Conservation (phyloP, 1,140 invertebrate genomes). For the Acyrthosiphon pisum region DNA sequence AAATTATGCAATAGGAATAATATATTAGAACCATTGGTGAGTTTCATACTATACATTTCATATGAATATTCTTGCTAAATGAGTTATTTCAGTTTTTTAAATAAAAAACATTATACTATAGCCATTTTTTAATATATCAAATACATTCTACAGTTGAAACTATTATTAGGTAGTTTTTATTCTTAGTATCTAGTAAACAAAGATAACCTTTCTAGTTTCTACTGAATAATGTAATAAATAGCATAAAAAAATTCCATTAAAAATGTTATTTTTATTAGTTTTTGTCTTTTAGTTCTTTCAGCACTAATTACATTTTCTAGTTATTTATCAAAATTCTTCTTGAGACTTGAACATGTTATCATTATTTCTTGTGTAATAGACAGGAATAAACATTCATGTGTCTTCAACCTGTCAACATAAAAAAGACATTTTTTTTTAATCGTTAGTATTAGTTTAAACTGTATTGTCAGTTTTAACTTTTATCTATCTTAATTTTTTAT, state of each 20-base stretch:
- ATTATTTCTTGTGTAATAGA: neutral
- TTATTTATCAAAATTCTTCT: neutral
- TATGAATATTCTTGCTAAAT: neutral
- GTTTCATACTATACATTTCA: neutral
- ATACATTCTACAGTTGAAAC: too few relatives aligned
- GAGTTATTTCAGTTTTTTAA: neutral
- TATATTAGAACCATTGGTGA: slow-evolving; percentile 7
- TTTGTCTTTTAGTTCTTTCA: neutral
- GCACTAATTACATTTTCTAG: neutral
- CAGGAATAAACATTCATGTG: too few relatives aligned
- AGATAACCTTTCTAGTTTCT: too few relatives aligned
- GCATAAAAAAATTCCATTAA: neutral
- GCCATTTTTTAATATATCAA: too few relatives aligned
- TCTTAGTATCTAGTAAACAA: too few relatives aligned
- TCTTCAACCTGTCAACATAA: too few relatives aligned
- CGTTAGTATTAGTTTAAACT: neutral
- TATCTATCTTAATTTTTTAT: neutral
- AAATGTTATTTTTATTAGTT: neutral
- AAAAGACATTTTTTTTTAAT: too few relatives aligned
- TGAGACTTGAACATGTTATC: neutral
- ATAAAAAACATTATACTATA: neutral
- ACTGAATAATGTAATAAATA: neutral
- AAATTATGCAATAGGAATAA: slow-evolving; percentile 15
- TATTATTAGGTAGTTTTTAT: too few relatives aligned
- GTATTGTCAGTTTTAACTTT: neutral